Evolutionary conservation across 2,113 vertebrate genomes (phyloP).

Genomic region (Muntiacus muntjak): DNA sequence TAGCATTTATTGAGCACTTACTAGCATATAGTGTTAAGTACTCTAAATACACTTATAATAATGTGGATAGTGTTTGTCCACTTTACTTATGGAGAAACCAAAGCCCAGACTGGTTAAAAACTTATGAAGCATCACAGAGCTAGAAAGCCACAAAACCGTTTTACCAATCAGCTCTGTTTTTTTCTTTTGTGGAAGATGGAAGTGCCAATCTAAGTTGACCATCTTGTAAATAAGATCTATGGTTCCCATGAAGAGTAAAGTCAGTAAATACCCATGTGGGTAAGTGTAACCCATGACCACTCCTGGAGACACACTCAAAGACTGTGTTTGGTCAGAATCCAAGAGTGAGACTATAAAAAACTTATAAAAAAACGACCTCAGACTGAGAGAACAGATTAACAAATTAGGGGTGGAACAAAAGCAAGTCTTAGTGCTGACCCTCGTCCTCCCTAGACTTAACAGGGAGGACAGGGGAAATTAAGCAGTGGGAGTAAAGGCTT

Average conservation of each 20-base stretch:
- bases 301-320: neutral
- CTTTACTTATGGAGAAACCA: neutral
- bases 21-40: neutral
- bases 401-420: neutral
- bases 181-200: neutral
- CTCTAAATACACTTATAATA: neutral
- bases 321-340: neutral
- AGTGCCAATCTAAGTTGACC: neutral
- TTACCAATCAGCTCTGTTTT: neutral
- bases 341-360: neutral
- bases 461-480: neutral
- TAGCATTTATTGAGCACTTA: neutral
- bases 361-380: neutral
- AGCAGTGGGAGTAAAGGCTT: neutral
- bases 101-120: neutral
- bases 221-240: neutral
- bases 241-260: neutral
- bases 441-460: neutral
- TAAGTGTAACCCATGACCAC: neutral
- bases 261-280: neutral
- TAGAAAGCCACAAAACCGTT: neutral
- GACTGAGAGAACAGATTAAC: neutral
- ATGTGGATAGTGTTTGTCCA: neutral
- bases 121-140: neutral
- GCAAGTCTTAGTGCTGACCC: neutral